Base-by-base conservation (phyloP, 1,140 invertebrate genomes). In the Artemia franciscana region DNA sequence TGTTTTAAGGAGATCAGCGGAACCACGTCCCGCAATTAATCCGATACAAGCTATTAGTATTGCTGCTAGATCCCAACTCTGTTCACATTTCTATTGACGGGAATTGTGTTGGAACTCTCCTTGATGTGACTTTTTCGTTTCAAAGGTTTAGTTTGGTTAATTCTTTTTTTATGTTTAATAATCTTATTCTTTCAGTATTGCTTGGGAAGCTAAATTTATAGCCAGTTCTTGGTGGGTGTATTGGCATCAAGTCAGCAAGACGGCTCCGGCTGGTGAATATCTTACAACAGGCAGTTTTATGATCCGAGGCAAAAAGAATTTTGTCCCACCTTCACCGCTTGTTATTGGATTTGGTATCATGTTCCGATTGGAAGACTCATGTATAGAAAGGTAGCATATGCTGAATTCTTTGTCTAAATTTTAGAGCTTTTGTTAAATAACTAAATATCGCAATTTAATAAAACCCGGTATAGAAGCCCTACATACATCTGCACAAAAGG, bases 291-390 rank as follows among this genome's bases (percentile, higher is more conserved):
- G 94, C 65, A 92, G 90, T 66, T 99, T 99, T 72, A 98, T 98
- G 93, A 90, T 99, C 70, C 78, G 93, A 65, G 95, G 94, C 21
- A 95, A 91, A 72, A 98, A 97, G 75, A 98, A 98, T 76, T 98
- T 89, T 74, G 73, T 98, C 12, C 89, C 91, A 0, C 88, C 91
- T 3, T 83, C 82, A 62, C 85, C 94, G 71, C 77, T 98, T 2
- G 82, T 92, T 57, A 84, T 98, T 76, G 95, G 95, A 3, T 84
- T 98, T 72, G 90, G 86, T 56, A 85, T 98, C 69, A 72, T 98
- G 58, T 99, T 96, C 70, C 83, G 83, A 70, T 70, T 95, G 21
- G 90, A 78, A 61, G 79, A 79, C 39, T 73, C 75, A 62, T 75
- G 70, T 60, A 68, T 71, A 60, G 69, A 67, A 60, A 71, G 67